Evolutionary conservation across 2,113 vertebrate species (phyloP).

Genomic region (Hystrix cristata): DNA sequence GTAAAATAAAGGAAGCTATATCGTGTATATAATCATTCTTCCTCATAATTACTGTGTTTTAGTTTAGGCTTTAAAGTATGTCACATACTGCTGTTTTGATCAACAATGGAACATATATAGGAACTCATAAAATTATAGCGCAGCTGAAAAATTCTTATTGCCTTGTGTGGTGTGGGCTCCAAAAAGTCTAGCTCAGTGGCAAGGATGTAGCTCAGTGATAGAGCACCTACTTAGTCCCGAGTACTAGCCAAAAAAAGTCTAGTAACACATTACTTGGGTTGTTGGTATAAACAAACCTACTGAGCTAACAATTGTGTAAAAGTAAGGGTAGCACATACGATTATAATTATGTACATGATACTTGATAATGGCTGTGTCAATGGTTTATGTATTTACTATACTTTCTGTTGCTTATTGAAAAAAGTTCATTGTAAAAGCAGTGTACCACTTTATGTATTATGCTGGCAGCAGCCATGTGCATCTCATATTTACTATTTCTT

Average conservation of each 20-base stretch:
- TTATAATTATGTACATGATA: not conserved
- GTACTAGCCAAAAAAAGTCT: not conserved
- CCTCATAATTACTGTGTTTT: not conserved
- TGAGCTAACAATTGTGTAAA: not conserved
- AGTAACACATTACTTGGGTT: not conserved
- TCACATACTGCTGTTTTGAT: not conserved
- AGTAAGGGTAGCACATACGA: not conserved
- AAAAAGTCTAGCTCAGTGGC: not conserved
- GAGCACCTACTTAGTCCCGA: not conserved
- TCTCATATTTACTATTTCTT: not conserved
- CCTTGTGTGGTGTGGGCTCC: not conserved
- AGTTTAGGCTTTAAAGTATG: conserved; percentile 23
- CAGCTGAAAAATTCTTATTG: not conserved
- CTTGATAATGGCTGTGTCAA: not conserved
- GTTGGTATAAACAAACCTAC: not conserved
- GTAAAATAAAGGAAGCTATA: not conserved
- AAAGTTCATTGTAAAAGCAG: not conserved
- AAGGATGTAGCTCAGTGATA: not conserved
- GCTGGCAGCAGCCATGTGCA: not conserved
- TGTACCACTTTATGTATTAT: not conserved
- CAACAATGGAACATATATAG: not conserved
- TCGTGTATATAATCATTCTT: conserved; percentile 1
- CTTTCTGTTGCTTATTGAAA: not conserved
- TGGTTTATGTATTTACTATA: not conserved
- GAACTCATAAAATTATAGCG: not conserved